Evolutionary conservation across 2,797 vertebrate species (phyloP), one percentile per base, ranked within the genome.

Genomic region (Martes flavigula): DNA sequence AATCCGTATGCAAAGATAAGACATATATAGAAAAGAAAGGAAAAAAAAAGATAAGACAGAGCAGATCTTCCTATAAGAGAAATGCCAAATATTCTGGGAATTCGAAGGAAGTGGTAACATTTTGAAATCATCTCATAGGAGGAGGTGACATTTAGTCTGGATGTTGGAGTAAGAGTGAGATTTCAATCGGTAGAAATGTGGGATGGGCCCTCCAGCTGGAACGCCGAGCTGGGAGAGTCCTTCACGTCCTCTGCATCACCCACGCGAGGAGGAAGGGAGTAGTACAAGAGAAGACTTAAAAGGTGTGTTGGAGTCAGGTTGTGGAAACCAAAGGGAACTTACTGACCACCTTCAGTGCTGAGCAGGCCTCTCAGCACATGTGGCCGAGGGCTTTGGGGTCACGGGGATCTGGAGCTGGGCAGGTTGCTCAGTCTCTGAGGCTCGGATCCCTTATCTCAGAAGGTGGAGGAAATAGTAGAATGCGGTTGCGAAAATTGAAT

Each of bases 171-270:
- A 38, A 20, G 83, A 84, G 32, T 2, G 35, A 25, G 58, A 46
- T 87, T 87, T 93, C 35, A 30, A 0, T 12, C 7, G 1, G 73
- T 40, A 12, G n/a, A 85, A 43, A 27, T 14, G 10, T n/a, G 46
- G 32, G 32, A 60, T 17, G 27, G 56, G 15, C 32, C 13, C 77
- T 87, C 40, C 38, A 35, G 62, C n/a, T 27, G 32, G 54, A 73
- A 25, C 23, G 56, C 0, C 0, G 13, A 13, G 38, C 79, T 73
- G 0, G 58, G 1, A 2, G 18, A 17, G 58, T 66, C 2, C 1
- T 46, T 62, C 27, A 21, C 18, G 6, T 2, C 14, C 6, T 40
- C 51, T 17, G 1, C 23, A 58, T 38, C 32, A n/a, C 56, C 5
- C 14, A 7, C 64, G n/a, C 2, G 25, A 2, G 32, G 32, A 78